A percentile compares a stretch with the other conserved stretches of the same genome.
phyloP scores from a whole-genome alignment of 2,113 vertebrate species.

The Reinhardtius hippoglossoides region DNA sequence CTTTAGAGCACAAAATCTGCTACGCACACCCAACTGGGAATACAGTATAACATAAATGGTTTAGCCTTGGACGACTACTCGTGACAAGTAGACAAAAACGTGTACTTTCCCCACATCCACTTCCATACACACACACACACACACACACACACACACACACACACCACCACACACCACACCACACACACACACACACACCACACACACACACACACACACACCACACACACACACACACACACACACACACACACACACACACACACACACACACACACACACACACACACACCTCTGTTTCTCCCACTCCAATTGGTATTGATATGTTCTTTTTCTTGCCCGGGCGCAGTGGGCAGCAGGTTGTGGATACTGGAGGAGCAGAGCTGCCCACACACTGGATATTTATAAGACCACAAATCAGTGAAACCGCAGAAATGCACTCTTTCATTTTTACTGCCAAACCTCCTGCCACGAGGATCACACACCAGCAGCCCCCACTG shows the following conservation, averaged over 20 bases:
- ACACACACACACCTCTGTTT: conserved; percentile 24
- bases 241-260: no score
- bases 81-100: conserved; percentile 29
- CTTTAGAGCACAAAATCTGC: neutral
- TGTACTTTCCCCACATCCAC: conserved; percentile 11
- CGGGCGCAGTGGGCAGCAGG: conserved; percentile 72
- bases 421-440: conserved; percentile 68
- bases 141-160: conserved; percentile 16
- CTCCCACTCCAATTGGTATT: conserved; percentile 61
- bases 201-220: conserved; percentile 23
- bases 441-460: conserved; percentile 61
- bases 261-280: conserved; percentile 24
- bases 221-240: conserved; percentile 31
- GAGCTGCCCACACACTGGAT: conserved; percentile 74
- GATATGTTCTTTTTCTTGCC: conserved; percentile 63
- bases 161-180: conserved; percentile 37
- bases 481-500: conserved; percentile 16
- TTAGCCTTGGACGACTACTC: conserved; percentile 3
- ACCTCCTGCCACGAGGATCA: conserved; percentile 55
- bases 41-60: no score
- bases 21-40: no score
- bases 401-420: conserved; percentile 79
- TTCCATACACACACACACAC: conserved; percentile 27
- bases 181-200: conserved; percentile 21
- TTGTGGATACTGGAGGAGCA: conserved; percentile 63